Evolutionary conservation across 2,797 vertebrate genomes (phyloP), one percentile per base, ranked within the genome.

Genomic region (Gobio occitaniae): DNA sequence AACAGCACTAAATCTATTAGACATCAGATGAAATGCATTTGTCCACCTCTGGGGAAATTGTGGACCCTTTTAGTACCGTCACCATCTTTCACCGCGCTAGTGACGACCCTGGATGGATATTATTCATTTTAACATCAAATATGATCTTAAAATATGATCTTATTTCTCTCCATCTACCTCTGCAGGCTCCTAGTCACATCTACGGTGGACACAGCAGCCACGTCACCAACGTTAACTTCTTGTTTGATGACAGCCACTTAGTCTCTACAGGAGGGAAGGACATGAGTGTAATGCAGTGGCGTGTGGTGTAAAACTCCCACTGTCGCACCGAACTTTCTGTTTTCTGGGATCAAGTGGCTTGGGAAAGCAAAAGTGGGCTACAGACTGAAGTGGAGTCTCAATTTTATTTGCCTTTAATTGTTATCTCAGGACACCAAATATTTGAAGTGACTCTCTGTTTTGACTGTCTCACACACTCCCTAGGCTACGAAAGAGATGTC

Each of bases 231-330:
- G 97, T 99, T 76, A 95, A 94, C 92, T 99, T 99, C 94, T 96
- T 99, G 84, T 93, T 92, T 70, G 95, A 98, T 21, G 97, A 99
- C 95, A 96, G 96, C 92, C 97, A 95, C 92, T 95, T 99, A 92
- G 95, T 99, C 93, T 99, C 98, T 80, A 98, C 97, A 0, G 98
- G 98, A 5, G 98, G 98, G 90, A 99, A 99, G 90, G 98, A 99
- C 90, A 98, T 97, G 84, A 99, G 98, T 86, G 95, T 99, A 92
- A 98, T 99, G 97, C 98, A 99, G 94, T 99, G 98, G 98, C 95
- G 97, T 89, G 95, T 98, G 87, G 93, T 98, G 85, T 99, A 97
- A 91, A 65, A 84, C 21, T 82, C 76, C 68, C 77, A 32, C 52
- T 80, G 63, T 54, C 76, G 74, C 56, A 48, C 38, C 44, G 32